Evolutionary conservation across 1,140 invertebrate species (phyloP).

Genomic region (Chionoecetes opilio): DNA sequence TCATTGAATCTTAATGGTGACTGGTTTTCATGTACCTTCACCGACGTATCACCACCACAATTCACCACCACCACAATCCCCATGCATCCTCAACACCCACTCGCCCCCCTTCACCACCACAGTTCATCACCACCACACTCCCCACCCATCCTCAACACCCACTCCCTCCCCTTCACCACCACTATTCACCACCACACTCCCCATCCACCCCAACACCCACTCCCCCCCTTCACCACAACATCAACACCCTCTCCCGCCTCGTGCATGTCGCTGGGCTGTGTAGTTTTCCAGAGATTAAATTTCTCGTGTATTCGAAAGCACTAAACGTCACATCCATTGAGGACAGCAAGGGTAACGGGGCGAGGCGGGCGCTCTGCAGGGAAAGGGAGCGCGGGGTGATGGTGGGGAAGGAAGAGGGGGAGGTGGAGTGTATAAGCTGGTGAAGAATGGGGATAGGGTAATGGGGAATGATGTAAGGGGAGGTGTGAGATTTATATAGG

Average conservation of each 20-base stretch:
- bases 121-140: not conserved
- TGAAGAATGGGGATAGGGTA: not conserved
- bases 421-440: not conserved
- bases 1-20: no score
- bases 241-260: no score
- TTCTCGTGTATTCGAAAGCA: slow-evolving; percentile 9
- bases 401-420: not conserved
- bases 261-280: not conserved
- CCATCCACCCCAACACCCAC: no score
- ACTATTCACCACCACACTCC: no score
- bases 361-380: not conserved
- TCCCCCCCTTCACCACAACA: not conserved
- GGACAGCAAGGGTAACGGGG: not conserved
- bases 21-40: no score
- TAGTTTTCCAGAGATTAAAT: slow-evolving; percentile 30
- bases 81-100: not conserved
- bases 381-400: not conserved
- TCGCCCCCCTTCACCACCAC: not conserved
- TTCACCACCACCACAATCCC: not conserved
- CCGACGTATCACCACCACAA: not conserved
- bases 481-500: no score
- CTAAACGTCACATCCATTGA: not conserved
- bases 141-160: not conserved
- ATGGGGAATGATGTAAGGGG: not conserved
- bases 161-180: not conserved